Conservation (phyloP, 2,113 vertebrate species). For the Sphaerodactylus townsendi region DNA sequence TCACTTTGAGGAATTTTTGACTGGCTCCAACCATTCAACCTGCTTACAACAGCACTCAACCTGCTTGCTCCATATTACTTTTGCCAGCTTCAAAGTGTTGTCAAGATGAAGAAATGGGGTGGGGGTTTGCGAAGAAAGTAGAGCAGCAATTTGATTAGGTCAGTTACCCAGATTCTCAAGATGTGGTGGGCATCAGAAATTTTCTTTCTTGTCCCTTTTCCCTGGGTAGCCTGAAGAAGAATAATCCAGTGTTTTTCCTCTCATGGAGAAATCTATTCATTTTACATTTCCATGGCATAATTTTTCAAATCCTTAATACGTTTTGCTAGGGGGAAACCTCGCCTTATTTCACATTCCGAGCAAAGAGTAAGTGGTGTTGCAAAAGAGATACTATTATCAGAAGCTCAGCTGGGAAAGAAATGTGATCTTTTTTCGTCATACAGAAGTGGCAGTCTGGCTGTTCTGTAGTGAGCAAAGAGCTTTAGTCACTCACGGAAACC, state of each 20-base stretch:
- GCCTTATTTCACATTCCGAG: constrained; percentile 38
- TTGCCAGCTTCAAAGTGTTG: no score
- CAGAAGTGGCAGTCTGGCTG: constrained; percentile 69
- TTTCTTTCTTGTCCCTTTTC: accelerated
- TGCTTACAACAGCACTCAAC: no score
- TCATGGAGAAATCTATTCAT: neutral
- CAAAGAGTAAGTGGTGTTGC: neutral
- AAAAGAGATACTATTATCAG: constrained; percentile 25
- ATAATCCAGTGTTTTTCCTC: neutral
- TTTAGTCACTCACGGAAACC: constrained; percentile 71
- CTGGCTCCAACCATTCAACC: no score
- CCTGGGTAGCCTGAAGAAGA: accelerated
- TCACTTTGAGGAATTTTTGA: no score
- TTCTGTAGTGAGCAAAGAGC: constrained; percentile 75
- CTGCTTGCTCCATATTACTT: no score
- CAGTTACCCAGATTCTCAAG: no score
- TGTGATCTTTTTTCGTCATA: constrained; percentile 1
- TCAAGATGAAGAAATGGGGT: no score
- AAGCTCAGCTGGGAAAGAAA: constrained; percentile 20
- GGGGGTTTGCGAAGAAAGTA: no score
- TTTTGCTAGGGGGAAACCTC: constrained; percentile 39
- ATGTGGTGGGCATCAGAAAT: neutral
- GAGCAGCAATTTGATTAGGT: no score
- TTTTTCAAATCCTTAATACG: constrained; percentile 40
- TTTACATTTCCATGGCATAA: constrained; percentile 18